phyloP scores from a whole-genome alignment of 2,888 invertebrate species.

The Pimpla rufipes region DNA sequence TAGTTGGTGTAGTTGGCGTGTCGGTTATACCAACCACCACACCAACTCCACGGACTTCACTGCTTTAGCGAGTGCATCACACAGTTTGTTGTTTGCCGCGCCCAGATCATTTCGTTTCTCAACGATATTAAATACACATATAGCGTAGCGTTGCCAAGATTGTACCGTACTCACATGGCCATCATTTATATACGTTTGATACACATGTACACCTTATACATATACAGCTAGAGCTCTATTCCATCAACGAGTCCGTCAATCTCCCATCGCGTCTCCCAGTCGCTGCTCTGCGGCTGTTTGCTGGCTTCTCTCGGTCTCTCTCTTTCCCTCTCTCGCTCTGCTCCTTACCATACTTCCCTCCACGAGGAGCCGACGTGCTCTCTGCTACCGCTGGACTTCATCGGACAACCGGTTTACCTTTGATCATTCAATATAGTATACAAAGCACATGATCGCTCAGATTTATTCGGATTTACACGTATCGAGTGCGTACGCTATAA shows the following conservation, averaged over 20 bases:
- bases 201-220: neutral
- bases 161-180: neutral
- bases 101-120: constrained; percentile 79
- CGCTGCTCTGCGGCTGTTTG: constrained; percentile 41
- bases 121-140: constrained; percentile 39
- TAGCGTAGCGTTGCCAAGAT: neutral
- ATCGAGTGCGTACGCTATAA: constrained; percentile 45
- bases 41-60: neutral
- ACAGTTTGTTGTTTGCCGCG: constrained; percentile 79
- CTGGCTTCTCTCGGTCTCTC: constrained; percentile 66
- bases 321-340: constrained; percentile 62
- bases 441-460: constrained; percentile 76
- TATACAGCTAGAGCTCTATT: constrained; percentile 42
- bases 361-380: constrained; percentile 62
- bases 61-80: constrained; percentile 36
- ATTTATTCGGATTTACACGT: constrained; percentile 60
- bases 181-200: neutral
- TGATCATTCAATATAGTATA: constrained; percentile 80
- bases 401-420: constrained; percentile 83
- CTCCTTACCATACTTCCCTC: constrained; percentile 66
- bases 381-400: constrained; percentile 59
- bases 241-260: constrained; percentile 58
- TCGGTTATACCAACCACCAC: constrained; percentile 1
- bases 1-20: neutral
- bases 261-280: constrained; percentile 67